These are phyloP conservation scores for Cottus gobio DNA, from an alignment of 2,113 vertebrate species.

Conservation along the genomic window DNA sequence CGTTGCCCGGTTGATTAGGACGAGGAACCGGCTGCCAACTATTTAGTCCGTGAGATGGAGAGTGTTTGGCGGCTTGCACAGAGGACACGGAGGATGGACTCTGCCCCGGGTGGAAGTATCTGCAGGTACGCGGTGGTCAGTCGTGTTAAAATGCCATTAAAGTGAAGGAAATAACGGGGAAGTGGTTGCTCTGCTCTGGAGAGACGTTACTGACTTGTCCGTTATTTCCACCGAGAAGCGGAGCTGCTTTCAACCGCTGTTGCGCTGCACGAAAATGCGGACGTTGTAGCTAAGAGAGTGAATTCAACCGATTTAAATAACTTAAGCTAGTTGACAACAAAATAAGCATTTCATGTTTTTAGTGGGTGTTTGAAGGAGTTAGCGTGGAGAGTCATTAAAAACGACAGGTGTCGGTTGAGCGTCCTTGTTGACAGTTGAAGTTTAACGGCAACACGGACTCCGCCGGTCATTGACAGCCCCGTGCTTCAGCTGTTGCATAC, in stretches of 20 bases:
- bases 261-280: not conserved
- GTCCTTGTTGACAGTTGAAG: not conserved
- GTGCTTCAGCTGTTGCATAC: not conserved
- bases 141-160: rapidly evolving
- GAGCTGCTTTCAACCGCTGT: not conserved
- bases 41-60: conserved; percentile 54
- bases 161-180: rapidly evolving
- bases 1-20: conserved; percentile 51
- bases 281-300: not conserved
- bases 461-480: no score
- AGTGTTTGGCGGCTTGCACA: not conserved
- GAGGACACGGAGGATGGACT: conserved; percentile 55
- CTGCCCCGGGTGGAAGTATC: conserved; percentile 45
- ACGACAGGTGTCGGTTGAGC: no score
- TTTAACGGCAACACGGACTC: not conserved
- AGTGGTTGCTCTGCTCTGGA: not conserved
- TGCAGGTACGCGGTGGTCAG: conserved; percentile 73
- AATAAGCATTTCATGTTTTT: not conserved
- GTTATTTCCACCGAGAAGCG: not conserved
- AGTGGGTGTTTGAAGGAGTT: not conserved
- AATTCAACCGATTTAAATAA: not conserved
- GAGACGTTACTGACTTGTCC: not conserved
- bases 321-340: not conserved
- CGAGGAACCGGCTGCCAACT: conserved; percentile 53
- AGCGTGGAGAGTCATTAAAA: not conserved